phyloP scores from a whole-genome alignment of 2,113 vertebrate species.

The Indicator indicator region DNA sequence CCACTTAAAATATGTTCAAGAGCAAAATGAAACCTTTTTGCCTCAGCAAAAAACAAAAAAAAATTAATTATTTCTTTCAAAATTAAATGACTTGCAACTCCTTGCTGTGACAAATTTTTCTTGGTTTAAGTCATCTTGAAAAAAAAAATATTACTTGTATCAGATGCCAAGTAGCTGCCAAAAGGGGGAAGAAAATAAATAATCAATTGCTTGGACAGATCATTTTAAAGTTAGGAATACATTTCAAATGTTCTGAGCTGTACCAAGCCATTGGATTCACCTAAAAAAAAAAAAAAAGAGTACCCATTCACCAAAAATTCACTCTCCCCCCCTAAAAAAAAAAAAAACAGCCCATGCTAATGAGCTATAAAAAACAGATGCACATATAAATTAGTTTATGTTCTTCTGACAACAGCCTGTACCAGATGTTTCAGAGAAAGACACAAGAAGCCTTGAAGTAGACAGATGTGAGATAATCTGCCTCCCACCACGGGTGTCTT shows the following conservation, averaged over 20 bases:
- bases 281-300: neutral
- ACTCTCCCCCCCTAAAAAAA: neutral
- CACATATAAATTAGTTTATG: conserved; percentile 32
- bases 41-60: neutral
- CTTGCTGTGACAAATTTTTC: neutral
- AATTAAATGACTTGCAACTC: neutral
- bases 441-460: conserved; percentile 21
- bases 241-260: neutral
- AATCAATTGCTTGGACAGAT: neutral
- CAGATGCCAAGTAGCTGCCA: neutral
- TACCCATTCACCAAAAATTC: neutral
- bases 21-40: neutral
- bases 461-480: conserved; percentile 60
- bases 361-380: conserved; percentile 1
- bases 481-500: conserved; percentile 32
- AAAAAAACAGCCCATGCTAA: neutral
- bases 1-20: neutral
- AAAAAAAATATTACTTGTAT: neutral
- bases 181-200: neutral
- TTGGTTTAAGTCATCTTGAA: neutral
- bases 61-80: neutral
- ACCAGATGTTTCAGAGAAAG: conserved; percentile 47
- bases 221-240: neutral
- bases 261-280: neutral
- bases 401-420: conserved; percentile 22